Evolutionary conservation across 64 coral and sea anemone genomes (phyloP), one percentile per base, ranked within the genome.

Genomic region (Pocillopora damicornis): DNA sequence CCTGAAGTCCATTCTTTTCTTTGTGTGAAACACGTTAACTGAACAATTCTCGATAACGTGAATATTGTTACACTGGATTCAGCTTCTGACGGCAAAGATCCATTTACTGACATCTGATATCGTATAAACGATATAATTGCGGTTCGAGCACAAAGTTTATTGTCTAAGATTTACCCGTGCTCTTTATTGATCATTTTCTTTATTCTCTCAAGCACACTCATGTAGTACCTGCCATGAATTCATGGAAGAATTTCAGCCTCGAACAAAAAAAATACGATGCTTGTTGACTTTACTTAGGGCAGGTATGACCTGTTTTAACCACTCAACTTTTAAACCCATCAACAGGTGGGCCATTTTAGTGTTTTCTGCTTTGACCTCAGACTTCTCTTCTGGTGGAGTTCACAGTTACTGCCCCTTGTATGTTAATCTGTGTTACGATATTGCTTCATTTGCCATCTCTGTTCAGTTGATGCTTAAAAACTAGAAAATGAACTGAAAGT

Each of bases 231-330:
- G 75, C 11, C 38, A 15, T 9, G 38, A 45, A 77, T 20, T 58
- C 4, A 6, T 22, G 51, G 15, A 42, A 77, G 75, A 77, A 77
- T 57, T 14, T 56, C 17, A 22, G 18, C 17, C 51, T 42, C 20
- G 13, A 57, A 56, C 14, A 77, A 4, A 30, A 30, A 1, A n/a
- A 22, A 8, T 0, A 9, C 20, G 22, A 69, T 69, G 20, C 23
- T n/a, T 69, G 66, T 56, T 77, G 36, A 56, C 4, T 77, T 56
- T 10, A 38, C 3, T 77, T 35, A 30, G 30, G 6, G 56, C 75
- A 58, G 75, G 75, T 77, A 57, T 77, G 75, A 77, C 75, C 75
- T 22, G 75, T 57, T 77, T 30, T 77, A 18, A 1, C 75, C 38
- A 56, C 56, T 77, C 37, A 77, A 77, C 13, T 56, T 58, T 22